Conservation (phyloP, 2,113 vertebrate species). For the Anhinga anhinga region DNA sequence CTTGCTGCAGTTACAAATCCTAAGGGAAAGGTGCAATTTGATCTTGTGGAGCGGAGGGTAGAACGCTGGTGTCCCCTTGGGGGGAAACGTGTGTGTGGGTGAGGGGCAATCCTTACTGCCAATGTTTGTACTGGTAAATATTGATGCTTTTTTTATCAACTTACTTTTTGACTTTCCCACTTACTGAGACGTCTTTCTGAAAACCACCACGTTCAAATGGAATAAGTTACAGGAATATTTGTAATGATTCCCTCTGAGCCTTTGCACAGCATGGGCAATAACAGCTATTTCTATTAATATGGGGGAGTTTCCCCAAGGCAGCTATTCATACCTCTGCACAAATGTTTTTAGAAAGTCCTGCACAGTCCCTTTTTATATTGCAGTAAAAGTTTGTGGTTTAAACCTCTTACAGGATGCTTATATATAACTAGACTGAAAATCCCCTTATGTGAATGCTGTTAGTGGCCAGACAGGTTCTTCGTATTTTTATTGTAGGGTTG, state of each 20-base stretch:
- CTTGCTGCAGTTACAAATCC: not conserved
- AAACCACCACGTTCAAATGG: not conserved
- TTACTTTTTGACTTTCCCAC: not conserved
- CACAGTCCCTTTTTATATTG: not conserved
- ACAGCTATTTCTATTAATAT: constrained; percentile 51
- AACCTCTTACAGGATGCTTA: constrained; percentile 44
- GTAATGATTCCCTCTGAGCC: constrained; percentile 9
- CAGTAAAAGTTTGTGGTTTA: constrained; percentile 64
- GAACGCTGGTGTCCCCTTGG: not conserved
- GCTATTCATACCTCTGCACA: constrained; percentile 26
- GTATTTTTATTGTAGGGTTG: not conserved
- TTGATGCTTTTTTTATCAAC: not conserved
- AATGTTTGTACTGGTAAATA: not conserved
- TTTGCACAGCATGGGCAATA: not conserved
- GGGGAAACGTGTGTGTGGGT: not conserved
- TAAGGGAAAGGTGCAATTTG: not conserved
- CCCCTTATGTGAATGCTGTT: not conserved
- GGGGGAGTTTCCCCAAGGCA: constrained; percentile 55
- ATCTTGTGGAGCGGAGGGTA: not conserved
- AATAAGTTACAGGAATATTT: constrained; percentile 29
- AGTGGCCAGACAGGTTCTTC: not conserved
- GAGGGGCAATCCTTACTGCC: not conserved
- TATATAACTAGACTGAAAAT: constrained; percentile 42
- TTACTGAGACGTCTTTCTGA: constrained; percentile 21
- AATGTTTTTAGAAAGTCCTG: constrained; percentile 54